A percentile compares a stretch with the other conserved stretches of the same genome.
These are phyloP conservation scores for Lophotis ruficrista DNA, from an alignment of 2,113 vertebrate genomes.

Conservation along the genomic window DNA sequence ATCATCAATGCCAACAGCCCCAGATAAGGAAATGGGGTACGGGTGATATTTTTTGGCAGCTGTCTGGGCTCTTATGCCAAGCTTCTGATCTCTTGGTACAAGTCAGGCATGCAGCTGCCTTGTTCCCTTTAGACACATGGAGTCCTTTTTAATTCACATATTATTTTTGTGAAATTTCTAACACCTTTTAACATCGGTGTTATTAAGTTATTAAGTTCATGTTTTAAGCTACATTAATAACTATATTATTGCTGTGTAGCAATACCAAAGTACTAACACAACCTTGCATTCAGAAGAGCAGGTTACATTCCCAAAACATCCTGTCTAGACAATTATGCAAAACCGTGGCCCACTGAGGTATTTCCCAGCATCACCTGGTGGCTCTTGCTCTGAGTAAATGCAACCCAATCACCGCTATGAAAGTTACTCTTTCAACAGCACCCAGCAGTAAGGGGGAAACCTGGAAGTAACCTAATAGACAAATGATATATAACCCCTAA, in stretches of 20 bases:
- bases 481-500: neutral
- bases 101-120: neutral
- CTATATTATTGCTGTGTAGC: neutral
- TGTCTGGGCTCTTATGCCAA: neutral
- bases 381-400: neutral
- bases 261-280: neutral
- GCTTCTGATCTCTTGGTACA: neutral
- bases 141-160: neutral
- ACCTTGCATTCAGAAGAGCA: neutral
- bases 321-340: constrained; percentile 53
- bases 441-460: neutral
- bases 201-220: neutral
- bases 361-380: neutral
- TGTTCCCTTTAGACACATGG: neutral
- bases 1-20: neutral
- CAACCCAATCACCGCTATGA: neutral
- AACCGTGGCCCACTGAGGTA: neutral
- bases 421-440: neutral
- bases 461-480: neutral
- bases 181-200: neutral
- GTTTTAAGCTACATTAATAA: neutral
- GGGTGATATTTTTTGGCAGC: neutral
- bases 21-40: neutral
- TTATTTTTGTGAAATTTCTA: neutral
- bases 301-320: constrained; percentile 6